Evolutionary conservation across 2,888 invertebrate species (phyloP).

Genomic region (Leistus spinibarbis): DNA sequence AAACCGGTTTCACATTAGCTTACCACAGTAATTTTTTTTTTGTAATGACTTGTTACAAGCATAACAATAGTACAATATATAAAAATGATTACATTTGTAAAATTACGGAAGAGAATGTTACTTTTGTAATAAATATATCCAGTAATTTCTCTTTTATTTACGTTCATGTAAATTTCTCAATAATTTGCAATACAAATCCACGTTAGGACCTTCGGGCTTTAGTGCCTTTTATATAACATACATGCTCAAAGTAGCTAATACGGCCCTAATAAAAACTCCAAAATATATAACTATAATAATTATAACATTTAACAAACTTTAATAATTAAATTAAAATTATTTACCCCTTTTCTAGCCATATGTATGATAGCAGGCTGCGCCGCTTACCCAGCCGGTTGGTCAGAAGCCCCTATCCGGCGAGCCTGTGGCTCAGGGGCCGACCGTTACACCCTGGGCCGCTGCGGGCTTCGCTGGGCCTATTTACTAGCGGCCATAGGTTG

Average conservation of each 20-base stretch:
- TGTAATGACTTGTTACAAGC: too few species aligned
- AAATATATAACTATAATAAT: too few species aligned
- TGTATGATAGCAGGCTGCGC: constrained; percentile 88
- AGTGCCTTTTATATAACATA: too few species aligned
- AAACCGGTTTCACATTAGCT: background rate
- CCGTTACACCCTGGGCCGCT: constrained; percentile 78
- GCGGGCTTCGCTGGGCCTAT: constrained; percentile 92
- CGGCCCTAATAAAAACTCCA: too few species aligned
- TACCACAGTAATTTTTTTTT: too few species aligned
- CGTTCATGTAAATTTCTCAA: too few species aligned
- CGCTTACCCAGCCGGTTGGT: constrained; percentile 92
- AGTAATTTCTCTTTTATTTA: too few species aligned
- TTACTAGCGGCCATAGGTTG: constrained; percentile 90
- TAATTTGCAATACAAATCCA: too few species aligned
- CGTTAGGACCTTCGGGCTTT: too few species aligned
- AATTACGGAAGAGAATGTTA: background rate
- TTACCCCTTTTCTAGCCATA: constrained; percentile 67
- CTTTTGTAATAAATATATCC: background rate
- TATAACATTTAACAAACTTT: background rate
- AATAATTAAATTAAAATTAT: background rate
- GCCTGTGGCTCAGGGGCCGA: constrained; percentile 86
- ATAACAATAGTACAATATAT: too few species aligned
- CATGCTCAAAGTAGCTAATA: too few species aligned
- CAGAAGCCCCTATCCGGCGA: constrained; percentile 77
- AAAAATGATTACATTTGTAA: too few species aligned